phyloP scores from a whole-genome alignment of 1,140 invertebrate genomes.

The Potamilus streckersoni region DNA sequence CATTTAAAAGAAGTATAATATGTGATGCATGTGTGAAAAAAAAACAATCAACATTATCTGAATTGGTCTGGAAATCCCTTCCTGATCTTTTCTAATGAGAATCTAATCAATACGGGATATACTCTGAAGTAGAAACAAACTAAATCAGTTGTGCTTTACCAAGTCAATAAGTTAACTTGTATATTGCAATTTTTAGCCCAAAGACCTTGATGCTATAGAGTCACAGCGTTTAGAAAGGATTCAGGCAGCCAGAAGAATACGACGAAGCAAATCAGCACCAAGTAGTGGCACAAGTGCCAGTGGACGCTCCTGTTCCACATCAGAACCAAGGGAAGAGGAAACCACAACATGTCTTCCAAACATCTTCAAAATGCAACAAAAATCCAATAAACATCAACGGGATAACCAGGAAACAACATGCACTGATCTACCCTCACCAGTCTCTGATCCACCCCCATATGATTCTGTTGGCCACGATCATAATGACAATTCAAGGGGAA shows the following conservation, averaged over 20 bases:
- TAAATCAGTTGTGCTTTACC: not conserved
- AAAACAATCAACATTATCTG: not conserved
- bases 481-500: conserved; percentile 19
- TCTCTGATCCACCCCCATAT: conserved; percentile 52
- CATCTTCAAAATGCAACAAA: conserved; percentile 55
- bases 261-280: conserved; percentile 53
- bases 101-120: not conserved
- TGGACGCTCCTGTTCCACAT: conserved; percentile 34
- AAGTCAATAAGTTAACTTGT: not conserved
- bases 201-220: conserved; percentile 58
- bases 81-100: not conserved
- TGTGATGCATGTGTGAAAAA: not conserved
- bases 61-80: conserved; percentile 3
- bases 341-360: conserved; percentile 60
- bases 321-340: conserved; percentile 36
- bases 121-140: conserved; percentile 1
- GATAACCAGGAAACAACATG: conserved; percentile 45
- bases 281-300: conserved; percentile 40
- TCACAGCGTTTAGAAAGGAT: conserved; percentile 55
- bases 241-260: conserved; percentile 56
- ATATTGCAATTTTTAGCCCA: conserved; percentile 46
- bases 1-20: not conserved
- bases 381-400: conserved; percentile 49
- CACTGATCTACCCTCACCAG: conserved; percentile 48
- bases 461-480: conserved; percentile 35